Percentiles rank a stretch among this genome's conserved stretches.
Evolutionary conservation across 2,113 vertebrate species (phyloP).

Genomic region (Benthochromis sp.): DNA sequence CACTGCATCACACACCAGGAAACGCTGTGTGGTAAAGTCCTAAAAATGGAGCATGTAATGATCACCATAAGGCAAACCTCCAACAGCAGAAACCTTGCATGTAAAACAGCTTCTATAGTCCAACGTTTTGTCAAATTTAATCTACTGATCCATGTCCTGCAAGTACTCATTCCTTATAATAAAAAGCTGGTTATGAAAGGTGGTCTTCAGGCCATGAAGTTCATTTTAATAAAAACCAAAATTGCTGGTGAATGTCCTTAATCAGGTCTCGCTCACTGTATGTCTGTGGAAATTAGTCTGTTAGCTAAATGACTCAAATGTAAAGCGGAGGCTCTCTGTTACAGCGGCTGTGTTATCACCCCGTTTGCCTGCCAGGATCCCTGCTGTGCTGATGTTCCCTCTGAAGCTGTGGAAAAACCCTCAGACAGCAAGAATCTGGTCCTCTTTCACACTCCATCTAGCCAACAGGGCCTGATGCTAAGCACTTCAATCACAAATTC

Average conservation of each 20-base stretch:
- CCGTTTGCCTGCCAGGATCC: neutral
- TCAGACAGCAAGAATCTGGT: neutral
- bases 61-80: neutral
- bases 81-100: neutral
- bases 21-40: neutral
- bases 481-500: neutral
- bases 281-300: neutral
- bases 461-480: neutral
- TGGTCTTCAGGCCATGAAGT: neutral
- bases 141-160: neutral
- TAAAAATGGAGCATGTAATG: neutral
- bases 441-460: neutral
- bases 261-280: neutral
- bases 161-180: neutral
- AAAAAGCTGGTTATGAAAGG: neutral
- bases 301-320: neutral
- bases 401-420: neutral
- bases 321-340: neutral
- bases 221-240: neutral
- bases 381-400: neutral
- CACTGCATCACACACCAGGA: neutral
- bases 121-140: neutral
- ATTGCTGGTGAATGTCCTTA: neutral
- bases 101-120: neutral
- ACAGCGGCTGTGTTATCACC: neutral